Conservation (phyloP, 2,888 invertebrate species). For the Sinopyrophorus schimmeli region DNA sequence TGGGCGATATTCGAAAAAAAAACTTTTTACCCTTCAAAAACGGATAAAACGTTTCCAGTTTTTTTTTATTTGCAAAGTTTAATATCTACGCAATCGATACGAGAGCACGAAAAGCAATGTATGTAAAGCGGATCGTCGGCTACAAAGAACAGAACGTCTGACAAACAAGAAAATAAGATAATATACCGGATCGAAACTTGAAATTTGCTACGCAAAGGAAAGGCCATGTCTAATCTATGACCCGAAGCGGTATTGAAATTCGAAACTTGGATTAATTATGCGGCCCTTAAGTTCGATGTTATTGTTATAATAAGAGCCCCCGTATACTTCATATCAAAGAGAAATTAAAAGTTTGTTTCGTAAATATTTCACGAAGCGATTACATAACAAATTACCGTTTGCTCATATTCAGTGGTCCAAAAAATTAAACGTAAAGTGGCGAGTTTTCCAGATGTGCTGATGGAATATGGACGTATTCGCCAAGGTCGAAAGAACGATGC, state of each 20-base stretch:
- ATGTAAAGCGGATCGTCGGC: slow-evolving; percentile 17
- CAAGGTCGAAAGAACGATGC: slow-evolving; percentile 4
- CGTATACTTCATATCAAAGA: slow-evolving; percentile 9
- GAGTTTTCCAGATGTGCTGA: slow-evolving; percentile 5
- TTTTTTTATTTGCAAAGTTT: slow-evolving; percentile 4
- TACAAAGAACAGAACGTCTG: slow-evolving; percentile 9
- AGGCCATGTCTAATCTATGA: slow-evolving; percentile 6
- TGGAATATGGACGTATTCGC: neutral
- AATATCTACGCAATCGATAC: slow-evolving; percentile 21
- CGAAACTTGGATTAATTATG: slow-evolving; percentile 21
- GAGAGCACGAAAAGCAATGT: slow-evolving; percentile 14
- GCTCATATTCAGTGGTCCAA: slow-evolving; percentile 9
- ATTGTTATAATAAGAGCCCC: slow-evolving; percentile 1
- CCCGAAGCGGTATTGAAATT: slow-evolving; percentile 17
- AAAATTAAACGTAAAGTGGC: slow-evolving; percentile 10
- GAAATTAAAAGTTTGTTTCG: neutral
- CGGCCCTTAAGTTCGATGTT: slow-evolving; percentile 1
- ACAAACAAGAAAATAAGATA: slow-evolving; percentile 23
- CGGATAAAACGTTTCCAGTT: neutral
- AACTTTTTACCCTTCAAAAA: neutral
- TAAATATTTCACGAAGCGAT: slow-evolving; percentile 5
- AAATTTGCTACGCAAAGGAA: slow-evolving; percentile 3
- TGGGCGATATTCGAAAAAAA: too few species aligned
- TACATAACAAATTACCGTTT: slow-evolving; percentile 5
- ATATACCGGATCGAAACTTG: slow-evolving; percentile 12